Evolutionary conservation across 2,797 vertebrate genomes (phyloP).

Genomic region (Varecia variegata): DNA sequence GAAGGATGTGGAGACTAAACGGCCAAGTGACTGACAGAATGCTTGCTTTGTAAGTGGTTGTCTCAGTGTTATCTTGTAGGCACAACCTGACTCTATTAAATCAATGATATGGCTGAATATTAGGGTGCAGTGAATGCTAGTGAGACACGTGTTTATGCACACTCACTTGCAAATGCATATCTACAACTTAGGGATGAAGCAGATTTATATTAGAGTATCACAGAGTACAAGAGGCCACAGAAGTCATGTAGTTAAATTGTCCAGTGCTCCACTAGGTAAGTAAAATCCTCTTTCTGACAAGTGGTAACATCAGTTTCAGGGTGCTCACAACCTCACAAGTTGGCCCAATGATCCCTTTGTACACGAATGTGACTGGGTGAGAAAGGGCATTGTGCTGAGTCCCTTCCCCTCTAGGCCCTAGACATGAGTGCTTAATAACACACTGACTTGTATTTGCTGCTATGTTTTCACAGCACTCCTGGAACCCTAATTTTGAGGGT

Average conservation of each 20-base stretch:
- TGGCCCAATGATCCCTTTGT: not conserved
- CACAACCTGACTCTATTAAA: not conserved
- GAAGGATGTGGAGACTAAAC: constrained; percentile 21
- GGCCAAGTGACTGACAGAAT: constrained; percentile 42
- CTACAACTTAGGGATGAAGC: not conserved
- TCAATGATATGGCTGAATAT: not conserved
- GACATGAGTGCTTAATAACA: not conserved
- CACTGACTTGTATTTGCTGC: not conserved
- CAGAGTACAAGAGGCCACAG: not conserved
- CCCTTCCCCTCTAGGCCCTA: not conserved
- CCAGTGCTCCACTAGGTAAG: not conserved
- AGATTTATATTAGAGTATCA: not conserved
- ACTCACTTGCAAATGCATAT: not conserved
- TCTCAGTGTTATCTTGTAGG: not conserved
- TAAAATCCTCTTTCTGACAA: not conserved
- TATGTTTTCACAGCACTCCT: not conserved
- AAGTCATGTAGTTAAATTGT: not conserved
- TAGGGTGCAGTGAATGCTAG: not conserved
- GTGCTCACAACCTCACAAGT: not conserved
- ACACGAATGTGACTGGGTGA: not conserved
- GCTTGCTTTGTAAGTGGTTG: constrained; percentile 4
- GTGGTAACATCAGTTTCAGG: not conserved
- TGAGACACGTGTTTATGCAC: not conserved
- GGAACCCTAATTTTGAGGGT: not conserved
- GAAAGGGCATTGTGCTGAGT: not conserved